Percentiles rank a stretch among this genome's conserved stretches.
Evolutionary conservation across 2,888 invertebrate genomes (phyloP).

Genomic region (Drosophila yooni): DNA sequence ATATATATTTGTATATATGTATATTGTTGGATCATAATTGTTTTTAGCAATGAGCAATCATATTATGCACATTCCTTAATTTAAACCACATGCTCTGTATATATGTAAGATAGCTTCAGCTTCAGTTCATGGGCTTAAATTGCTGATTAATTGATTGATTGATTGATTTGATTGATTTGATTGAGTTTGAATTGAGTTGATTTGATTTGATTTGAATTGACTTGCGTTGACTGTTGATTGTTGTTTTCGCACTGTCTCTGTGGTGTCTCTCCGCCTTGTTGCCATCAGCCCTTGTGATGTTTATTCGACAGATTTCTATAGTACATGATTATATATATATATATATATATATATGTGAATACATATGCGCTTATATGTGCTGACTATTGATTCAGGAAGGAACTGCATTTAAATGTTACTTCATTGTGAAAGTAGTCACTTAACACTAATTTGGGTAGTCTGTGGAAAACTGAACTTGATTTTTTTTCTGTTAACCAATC

Average conservation of each 20-base stretch:
- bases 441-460: background rate
- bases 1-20: background rate
- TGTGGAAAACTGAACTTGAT: background rate
- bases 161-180: slow-evolving; percentile 11
- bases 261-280: background rate
- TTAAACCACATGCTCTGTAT: background rate
- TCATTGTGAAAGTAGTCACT: background rate
- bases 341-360: background rate
- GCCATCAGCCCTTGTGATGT: slow-evolving; percentile 8
- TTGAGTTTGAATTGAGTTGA: slow-evolving; percentile 17
- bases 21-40: background rate
- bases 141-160: slow-evolving; percentile 36
- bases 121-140: slow-evolving; percentile 13
- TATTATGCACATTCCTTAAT: background rate
- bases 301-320: background rate
- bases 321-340: background rate
- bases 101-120: slow-evolving; percentile 22
- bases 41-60: background rate
- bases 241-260: slow-evolving; percentile 13
- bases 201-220: slow-evolving; percentile 36
- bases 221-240: slow-evolving; percentile 38
- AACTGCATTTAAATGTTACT: background rate
- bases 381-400: background rate
- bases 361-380: background rate
- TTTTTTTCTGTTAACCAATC: too few species aligned